Conservation (phyloP, 2,113 vertebrate species). For the Piaya cayana region DNA sequence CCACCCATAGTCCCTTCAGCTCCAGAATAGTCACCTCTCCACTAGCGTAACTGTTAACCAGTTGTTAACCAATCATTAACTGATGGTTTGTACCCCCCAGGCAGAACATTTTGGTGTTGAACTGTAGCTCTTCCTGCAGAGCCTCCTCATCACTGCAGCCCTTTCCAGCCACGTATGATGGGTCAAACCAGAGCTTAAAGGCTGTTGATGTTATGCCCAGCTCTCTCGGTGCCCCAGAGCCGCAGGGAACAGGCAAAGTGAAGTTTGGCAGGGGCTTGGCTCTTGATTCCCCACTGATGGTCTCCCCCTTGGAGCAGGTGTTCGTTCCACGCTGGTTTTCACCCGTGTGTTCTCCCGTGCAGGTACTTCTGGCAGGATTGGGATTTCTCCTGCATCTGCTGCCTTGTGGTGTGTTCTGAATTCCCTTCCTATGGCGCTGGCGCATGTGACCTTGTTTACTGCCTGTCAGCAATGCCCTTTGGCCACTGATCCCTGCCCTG, state of each 20-base stretch:
- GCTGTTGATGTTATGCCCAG: fast-evolving
- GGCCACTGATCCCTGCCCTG: neutral
- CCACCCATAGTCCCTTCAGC: neutral
- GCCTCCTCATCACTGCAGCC: neutral
- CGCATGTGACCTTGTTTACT: neutral
- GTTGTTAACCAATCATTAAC: neutral
- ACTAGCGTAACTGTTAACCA: neutral
- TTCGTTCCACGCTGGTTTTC: neutral
- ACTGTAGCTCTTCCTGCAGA: neutral
- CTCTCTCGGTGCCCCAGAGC: neutral
- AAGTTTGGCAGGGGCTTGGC: too few species aligned
- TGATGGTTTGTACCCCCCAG: neutral
- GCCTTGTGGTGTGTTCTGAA: fast-evolving
- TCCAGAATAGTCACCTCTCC: neutral
- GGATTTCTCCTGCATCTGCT: neutral
- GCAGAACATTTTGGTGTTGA: neutral
- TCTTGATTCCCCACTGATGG: too few species aligned
- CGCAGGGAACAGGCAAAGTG: neutral
- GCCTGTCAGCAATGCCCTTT: neutral
- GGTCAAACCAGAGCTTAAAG: neutral
- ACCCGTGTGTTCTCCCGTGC: fast-evolving
- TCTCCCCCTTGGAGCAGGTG: neutral
- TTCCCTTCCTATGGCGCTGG: neutral
- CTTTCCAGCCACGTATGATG: fast-evolving
- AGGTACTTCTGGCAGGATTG: neutral